Evolutionary conservation across 2,797 vertebrate genomes (phyloP).

Genomic region (Lagocephalus sceleratus): DNA sequence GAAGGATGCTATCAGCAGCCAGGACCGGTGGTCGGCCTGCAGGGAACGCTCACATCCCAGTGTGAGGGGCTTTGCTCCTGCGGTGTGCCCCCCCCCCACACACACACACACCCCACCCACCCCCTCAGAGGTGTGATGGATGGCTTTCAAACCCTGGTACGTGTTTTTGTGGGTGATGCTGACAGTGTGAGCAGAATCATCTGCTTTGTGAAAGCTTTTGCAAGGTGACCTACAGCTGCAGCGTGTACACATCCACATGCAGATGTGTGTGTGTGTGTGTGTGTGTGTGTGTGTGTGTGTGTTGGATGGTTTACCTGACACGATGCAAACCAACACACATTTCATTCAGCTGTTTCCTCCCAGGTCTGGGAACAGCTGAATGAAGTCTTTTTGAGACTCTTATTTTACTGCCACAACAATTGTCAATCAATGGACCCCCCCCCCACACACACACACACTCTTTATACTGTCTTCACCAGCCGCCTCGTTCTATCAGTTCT

Average conservation of each 20-base stretch:
- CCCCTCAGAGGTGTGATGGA: conserved; percentile 15
- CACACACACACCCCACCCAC: background rate
- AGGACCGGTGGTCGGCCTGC: conserved; percentile 18
- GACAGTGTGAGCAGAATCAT: conserved; percentile 3
- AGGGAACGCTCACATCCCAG: conserved; percentile 13
- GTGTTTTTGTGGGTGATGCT: background rate
- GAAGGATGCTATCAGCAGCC: conserved; percentile 16
- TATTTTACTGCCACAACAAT: no score
- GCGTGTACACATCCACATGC: conserved; percentile 17
- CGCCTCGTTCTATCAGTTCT: no score
- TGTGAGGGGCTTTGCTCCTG: conserved; percentile 17
- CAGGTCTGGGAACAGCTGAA: no score
- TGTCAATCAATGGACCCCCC: no score
- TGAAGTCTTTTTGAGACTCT: no score
- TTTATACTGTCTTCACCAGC: no score
- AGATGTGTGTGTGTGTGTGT: no score
- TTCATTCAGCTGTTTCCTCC: no score
- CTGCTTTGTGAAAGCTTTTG: conserved; percentile 23
- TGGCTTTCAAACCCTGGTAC: conserved; percentile 3
- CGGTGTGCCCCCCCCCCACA: background rate
- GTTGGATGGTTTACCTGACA: no score
- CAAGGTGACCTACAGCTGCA: conserved; percentile 40
- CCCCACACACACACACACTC: no score
- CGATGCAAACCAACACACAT: no score
- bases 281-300: no score